Base-by-base conservation (phyloP, 2,797 vertebrate species). In the Anabacerthia variegaticeps region DNA sequence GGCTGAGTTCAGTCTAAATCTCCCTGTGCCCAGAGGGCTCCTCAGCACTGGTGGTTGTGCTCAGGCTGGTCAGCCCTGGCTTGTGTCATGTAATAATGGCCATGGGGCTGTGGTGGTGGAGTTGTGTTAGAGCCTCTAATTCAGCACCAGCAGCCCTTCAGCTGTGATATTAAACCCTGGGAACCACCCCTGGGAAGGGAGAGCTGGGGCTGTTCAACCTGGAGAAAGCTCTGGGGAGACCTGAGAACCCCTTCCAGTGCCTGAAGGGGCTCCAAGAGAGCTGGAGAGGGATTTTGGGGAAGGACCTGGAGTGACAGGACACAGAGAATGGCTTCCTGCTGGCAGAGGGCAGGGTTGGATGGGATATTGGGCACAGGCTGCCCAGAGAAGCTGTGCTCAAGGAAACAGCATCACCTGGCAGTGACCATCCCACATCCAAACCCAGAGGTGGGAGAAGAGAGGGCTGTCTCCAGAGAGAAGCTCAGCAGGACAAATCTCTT, bases 101-200 rank as follows among this genome's bases (percentile, higher is more conserved):
- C 39, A 15, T 20, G 18, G 52, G 10, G 52, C 67, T 54, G 34
- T 1, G 8, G 9, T n/a, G 8, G 22, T 4, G 28, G 9, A 18
- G 51, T 17, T n/a, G 10, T 36, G 3, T 1, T 1, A 2, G 10
- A 27, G 23, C 8, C 3, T 28, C 66, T 36, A 8, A 55, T 14
- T 55, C 32, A 13, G 65, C 36, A 4, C n/a, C 1, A 2, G 13
- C 14, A 39, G 78, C 78, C 22, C 54, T 59, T 51, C 26, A 2
- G n/a, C 73, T 68, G 67, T 4, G 26, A 7, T 21, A 28, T 23
- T 36, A 26, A 44, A 10, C 72, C 66, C 73, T 24, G 15, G 22
- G 34, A 62, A 27, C 28, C 36, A 26, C 18, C 48, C 1, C 0
- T 16, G 72, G 37, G 65, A n/a, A 43, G 59, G 54, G 19, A n/a